Evolutionary conservation across 2,113 vertebrate genomes (phyloP).

Genomic region (Echinops telfairi): DNA sequence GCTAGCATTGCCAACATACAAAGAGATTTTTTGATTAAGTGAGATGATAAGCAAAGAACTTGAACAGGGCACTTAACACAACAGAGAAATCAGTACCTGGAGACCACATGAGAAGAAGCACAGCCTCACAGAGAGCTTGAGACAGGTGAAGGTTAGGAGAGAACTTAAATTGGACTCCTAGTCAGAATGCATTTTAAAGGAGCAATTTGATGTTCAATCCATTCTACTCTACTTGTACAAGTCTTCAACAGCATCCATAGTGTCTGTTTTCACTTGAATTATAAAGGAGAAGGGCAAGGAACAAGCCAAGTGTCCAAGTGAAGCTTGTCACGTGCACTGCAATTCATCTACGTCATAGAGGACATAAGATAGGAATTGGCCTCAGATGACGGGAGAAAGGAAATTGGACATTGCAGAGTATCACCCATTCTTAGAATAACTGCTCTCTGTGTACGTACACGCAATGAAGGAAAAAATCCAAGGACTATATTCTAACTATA

Average conservation of each 20-base stretch:
- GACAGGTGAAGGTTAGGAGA: neutral
- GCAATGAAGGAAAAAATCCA: neutral
- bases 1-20: too few relatives aligned
- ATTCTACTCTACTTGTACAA: neutral
- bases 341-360: slow-evolving; percentile 3
- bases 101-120: too few relatives aligned
- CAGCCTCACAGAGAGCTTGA: neutral
- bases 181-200: neutral
- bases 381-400: neutral
- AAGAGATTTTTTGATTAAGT: too few relatives aligned
- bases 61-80: neutral
- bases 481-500: neutral
- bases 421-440: slow-evolving; percentile 21
- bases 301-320: neutral
- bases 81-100: too few relatives aligned
- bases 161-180: neutral
- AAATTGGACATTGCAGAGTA: neutral
- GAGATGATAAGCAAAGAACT: too few relatives aligned
- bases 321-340: slow-evolving; percentile 31
- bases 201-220: neutral
- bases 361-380: neutral
- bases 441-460: neutral
- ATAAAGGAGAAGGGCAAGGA: slow-evolving; percentile 3
- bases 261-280: slow-evolving; percentile 43
- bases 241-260: neutral